Evolutionary conservation across 2,113 vertebrate species (phyloP), one percentile per base, ranked within the genome.

Genomic region (Actinemys pallida): DNA sequence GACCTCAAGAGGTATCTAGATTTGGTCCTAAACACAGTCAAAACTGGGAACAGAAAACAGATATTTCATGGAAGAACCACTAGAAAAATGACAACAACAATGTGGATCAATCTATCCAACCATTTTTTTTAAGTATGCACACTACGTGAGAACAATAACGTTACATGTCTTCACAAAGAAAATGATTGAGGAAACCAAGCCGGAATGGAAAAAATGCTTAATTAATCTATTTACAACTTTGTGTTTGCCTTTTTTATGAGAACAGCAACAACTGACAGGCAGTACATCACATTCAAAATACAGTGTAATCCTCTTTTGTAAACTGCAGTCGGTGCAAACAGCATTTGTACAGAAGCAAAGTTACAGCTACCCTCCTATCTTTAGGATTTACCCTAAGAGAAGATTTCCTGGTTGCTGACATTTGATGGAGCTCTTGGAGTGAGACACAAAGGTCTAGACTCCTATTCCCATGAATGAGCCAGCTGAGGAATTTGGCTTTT

Each of bases 281-380:
- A 13, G 8, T 47, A 88, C 75, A 29, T 56, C 93, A 57, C 35
- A 92, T 83, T 81, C 90, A 90, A 50, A 97, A 97, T 56, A 19
- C 20, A 92, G 57, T 13, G 24, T n/a, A 12, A 81, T 87, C 25
- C 72, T 45, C 5, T 93, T 90, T 65, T 31, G 52, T 93, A 92
- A 95, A 42, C 35, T 79, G 29, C 25, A 88, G 88, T 72, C 65
- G 45, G 56, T 80, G 95, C 79, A 90, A 95, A 91, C 29, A 86
- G 24, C 93, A 84, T 59, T 31, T 78, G 72, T 47, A 88, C 81
- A 90, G 47, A 3, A 31, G 39, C 1, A 6, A 84, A 6, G 10
- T 90, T 25, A 2, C 29, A 75, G 29, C 45, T 53, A 14, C 84
- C 27, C 80, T 94, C 16, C 49, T 87, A 25, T 5, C 90, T 47